These are phyloP conservation scores for Myotis lucifugus DNA, from an alignment of 2,113 vertebrate genomes.

Conservation along the genomic window DNA sequence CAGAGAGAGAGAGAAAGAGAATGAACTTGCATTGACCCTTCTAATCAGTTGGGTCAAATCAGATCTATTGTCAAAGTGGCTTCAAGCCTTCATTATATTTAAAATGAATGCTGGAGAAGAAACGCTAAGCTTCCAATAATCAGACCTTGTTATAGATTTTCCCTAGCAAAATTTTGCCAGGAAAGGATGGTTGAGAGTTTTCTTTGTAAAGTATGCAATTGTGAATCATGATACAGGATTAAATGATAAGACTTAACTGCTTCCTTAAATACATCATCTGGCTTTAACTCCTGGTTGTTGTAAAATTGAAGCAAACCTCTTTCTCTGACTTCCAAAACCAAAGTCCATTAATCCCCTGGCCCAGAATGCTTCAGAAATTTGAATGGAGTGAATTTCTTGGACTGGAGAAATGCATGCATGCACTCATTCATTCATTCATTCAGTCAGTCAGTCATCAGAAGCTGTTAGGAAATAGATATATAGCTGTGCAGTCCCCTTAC, in stretches of 20 bases:
- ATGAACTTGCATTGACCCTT: slow-evolving; percentile 69
- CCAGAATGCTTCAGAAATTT: neutral
- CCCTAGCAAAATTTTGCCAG: slow-evolving; percentile 47
- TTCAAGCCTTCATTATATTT: slow-evolving; percentile 70
- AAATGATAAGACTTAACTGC: neutral
- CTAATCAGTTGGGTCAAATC: slow-evolving; percentile 78
- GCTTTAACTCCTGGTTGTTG: neutral
- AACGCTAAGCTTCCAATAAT: slow-evolving; percentile 67
- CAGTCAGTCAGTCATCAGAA: neutral
- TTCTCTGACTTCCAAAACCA: neutral
- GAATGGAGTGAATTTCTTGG: neutral
- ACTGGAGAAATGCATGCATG: neutral
- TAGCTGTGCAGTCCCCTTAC: neutral
- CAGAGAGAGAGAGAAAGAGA: slow-evolving; percentile 8
- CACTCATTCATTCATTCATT: neutral
- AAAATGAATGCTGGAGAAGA: slow-evolving; percentile 56
- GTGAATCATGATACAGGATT: neutral
- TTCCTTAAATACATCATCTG: neutral
- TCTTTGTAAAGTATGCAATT: slow-evolving; percentile 39
- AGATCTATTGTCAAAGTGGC: slow-evolving; percentile 74
- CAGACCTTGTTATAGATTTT: slow-evolving; percentile 66
- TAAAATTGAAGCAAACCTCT: neutral
- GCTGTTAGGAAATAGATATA: neutral
- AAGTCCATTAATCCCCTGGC: neutral
- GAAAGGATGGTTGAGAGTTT: slow-evolving; percentile 8